phyloP scores from a whole-genome alignment of 1,140 invertebrate genomes.

The Apis mellifera region DNA sequence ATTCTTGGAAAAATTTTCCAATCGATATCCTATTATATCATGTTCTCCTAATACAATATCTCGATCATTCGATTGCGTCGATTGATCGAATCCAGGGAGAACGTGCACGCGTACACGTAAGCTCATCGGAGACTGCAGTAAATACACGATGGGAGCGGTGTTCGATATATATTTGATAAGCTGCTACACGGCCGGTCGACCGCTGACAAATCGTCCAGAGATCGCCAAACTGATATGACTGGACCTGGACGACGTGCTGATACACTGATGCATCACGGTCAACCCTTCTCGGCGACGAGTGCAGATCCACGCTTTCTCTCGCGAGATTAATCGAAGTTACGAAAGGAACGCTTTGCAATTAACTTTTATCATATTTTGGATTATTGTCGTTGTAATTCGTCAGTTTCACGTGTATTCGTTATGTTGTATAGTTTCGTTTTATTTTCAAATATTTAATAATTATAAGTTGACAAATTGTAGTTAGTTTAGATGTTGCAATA shows the following conservation, averaged over 20 bases:
- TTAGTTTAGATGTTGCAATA: no score
- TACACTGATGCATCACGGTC: conserved; percentile 73
- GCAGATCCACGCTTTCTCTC: conserved; percentile 30
- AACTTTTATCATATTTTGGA: background rate
- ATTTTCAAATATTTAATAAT: no score
- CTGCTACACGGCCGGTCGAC: conserved; percentile 75
- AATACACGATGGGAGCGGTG: conserved; percentile 77
- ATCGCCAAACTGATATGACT: conserved; percentile 72
- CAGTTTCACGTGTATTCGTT: no score
- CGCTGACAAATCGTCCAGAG: conserved; percentile 78
- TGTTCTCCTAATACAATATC: background rate
- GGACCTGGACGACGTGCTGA: conserved; percentile 69
- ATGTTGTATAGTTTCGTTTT: no score
- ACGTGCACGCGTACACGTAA: conserved; percentile 60
- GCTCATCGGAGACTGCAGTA: conserved; percentile 62
- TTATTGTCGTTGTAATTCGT: background rate
- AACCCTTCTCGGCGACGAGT: conserved; percentile 58
- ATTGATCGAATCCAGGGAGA: conserved; percentile 51
- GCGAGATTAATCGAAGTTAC: background rate
- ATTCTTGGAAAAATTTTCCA: no score
- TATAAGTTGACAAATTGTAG: no score
- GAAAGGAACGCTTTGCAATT: no score
- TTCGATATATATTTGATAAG: conserved; percentile 80
- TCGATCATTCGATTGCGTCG: conserved; percentile 14
- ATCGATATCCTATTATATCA: no score